These are phyloP conservation scores for Azemiops feae DNA, from an alignment of 2,113 vertebrate species.

Conservation along the genomic window DNA sequence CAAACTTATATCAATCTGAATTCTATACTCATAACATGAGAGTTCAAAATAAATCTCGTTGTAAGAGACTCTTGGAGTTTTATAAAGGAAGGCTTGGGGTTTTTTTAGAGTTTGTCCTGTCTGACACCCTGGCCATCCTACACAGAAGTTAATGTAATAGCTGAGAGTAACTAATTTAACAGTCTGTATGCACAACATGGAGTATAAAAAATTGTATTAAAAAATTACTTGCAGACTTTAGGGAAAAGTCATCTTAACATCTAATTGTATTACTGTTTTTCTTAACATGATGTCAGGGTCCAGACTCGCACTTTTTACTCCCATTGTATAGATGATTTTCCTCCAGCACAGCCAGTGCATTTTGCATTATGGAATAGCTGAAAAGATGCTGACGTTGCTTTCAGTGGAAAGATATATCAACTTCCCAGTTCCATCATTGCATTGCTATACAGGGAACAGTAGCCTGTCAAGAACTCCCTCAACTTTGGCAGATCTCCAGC, in stretches of 20 bases:
- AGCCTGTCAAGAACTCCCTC: background rate
- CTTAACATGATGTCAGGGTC: background rate
- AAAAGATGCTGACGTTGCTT: background rate
- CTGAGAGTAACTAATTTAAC: background rate
- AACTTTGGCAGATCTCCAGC: background rate
- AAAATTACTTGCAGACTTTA: background rate
- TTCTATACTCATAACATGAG: conserved; percentile 27
- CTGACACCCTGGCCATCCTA: background rate
- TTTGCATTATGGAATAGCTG: background rate
- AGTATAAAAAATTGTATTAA: conserved; percentile 11
- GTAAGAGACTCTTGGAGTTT: background rate
- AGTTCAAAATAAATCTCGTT: conserved; percentile 26
- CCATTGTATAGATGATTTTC: background rate
- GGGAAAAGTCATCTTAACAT: background rate
- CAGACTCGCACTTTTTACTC: background rate
- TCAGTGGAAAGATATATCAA: background rate
- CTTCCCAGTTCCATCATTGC: background rate
- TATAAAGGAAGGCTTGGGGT: conserved; percentile 23
- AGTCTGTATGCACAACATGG: background rate
- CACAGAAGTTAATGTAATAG: conserved; percentile 10
- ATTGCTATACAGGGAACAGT: background rate
- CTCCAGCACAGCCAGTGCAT: background rate
- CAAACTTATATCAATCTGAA: conserved; percentile 29
- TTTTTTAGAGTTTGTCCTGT: conserved; percentile 20
- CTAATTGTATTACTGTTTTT: background rate